Percentiles rank a stretch among this genome's conserved stretches.
phyloP scores from a whole-genome alignment of 92 coral and sea anemone species.

The Bergia sp. region DNA sequence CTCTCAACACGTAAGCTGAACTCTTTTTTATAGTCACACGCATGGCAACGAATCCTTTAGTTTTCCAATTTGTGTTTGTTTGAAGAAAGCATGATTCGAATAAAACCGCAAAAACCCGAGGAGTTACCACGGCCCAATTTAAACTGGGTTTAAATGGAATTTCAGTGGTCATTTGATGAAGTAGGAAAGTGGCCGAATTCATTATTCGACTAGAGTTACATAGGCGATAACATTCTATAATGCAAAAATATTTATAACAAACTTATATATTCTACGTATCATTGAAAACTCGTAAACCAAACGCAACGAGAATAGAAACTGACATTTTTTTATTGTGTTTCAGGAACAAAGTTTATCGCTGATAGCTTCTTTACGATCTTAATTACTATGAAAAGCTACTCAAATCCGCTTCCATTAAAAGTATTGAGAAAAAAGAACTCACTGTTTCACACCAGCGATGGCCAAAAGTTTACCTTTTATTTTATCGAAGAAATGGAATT shows the following conservation, averaged over 20 bases:
- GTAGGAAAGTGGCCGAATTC: not conserved
- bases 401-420: not conserved
- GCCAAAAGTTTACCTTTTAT: not conserved
- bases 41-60: too few relatives aligned
- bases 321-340: not conserved
- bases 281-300: not conserved
- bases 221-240: not conserved
- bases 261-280: not conserved
- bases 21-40: not conserved
- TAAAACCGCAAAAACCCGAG: not conserved
- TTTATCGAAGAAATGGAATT: not conserved
- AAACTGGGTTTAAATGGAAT: not conserved
- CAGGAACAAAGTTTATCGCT: not conserved
- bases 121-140: not conserved
- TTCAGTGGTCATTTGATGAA: slow-evolving; percentile 9
- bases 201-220: not conserved
- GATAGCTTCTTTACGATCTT: not conserved
- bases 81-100: not conserved
- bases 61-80: not conserved
- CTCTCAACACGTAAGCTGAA: not conserved
- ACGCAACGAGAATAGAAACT: not conserved
- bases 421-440: not conserved
- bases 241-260: not conserved
- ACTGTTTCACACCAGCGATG: not conserved
- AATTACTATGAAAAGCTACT: not conserved